Evolutionary conservation across 2,113 vertebrate genomes (phyloP), one percentile per base, ranked within the genome.

Genomic region (Erythrocercus mccallii): DNA sequence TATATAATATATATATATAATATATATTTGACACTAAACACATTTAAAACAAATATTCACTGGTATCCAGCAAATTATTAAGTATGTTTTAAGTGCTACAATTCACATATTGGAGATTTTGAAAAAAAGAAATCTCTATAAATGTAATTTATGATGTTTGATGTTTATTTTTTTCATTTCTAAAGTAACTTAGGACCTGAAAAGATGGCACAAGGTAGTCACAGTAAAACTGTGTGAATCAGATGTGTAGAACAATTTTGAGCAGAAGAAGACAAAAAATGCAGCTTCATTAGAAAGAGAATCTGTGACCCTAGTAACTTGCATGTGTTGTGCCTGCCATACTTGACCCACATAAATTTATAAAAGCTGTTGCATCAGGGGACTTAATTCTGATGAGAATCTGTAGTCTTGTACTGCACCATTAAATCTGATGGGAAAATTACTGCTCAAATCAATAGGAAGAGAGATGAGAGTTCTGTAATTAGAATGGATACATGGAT

Each of bases 371-470:
- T 94, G 53, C 70, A 94, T 92, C 40, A 86, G 45, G 50, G 53
- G 18, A 79, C 47, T 64, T 92, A 68, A 78, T 87, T 91, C 44
- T 60, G 57, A 81, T 79, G 19, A 74, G n/a, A 31, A 74, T 54
- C 69, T 76, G 22, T 70, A 42, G 68, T 85, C 35, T 92, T 54
- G 47, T 78, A 84, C 38, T 58, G 48, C 35, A 73, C 21, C 35
- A 74, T 86, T 94, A 95, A 79, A 88, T 81, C 70, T 93, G 92
- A 78, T 4, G 6, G 82, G 90, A 88, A 84, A 84, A 92, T 95
- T 86, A 38, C 64, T 58, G 30, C 66, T 92, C 58, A 81, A 37
- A 50, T 96, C 38, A 76, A 83, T 61, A 92, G 73, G 57, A 86
- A 83, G 44, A 92, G 70, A 83, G 90, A 88, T 84, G 51, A 82